A percentile compares a stretch with the other conserved stretches of the same genome.
phyloP scores from a whole-genome alignment of 2,797 vertebrate genomes.

The Limosa lapponica region DNA sequence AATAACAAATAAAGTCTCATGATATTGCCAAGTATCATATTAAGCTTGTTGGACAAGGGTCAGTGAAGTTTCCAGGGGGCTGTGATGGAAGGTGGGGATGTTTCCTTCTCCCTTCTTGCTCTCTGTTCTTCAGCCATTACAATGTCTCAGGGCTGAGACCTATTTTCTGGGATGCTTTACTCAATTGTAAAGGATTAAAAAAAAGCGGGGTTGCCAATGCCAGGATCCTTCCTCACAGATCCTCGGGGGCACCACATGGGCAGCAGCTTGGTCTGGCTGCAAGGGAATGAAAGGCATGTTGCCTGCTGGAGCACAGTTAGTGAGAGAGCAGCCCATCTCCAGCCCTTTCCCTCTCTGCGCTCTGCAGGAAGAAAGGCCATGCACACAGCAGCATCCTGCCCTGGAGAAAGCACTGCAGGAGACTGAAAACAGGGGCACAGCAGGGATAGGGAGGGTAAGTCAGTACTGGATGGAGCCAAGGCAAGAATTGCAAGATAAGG shows the following conservation, averaged over 20 bases:
- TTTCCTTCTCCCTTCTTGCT: neutral
- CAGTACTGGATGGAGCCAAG: neutral
- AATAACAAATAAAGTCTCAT: neutral
- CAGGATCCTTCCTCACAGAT: neutral
- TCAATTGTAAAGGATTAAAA: neutral
- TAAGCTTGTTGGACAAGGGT: neutral
- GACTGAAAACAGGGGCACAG: neutral
- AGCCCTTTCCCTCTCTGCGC: rapidly evolving
- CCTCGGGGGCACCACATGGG: neutral
- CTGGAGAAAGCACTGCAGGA: neutral
- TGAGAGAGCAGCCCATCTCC: neutral
- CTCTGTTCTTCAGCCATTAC: neutral
- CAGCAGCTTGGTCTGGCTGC: neutral
- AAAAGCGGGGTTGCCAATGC: neutral
- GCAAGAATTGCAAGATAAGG: neutral
- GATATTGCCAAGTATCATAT: neutral
- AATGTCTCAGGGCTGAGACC: neutral
- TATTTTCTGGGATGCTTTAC: neutral
- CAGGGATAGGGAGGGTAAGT: neutral
- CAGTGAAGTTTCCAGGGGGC: neutral
- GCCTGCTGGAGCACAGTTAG: neutral
- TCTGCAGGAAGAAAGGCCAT: neutral
- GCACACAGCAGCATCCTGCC: no score
- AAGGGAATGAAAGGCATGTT: neutral
- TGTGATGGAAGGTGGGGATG: neutral